These are phyloP conservation scores for Tangara arthus DNA, from an alignment of 2,797 vertebrate genomes.

Conservation along the genomic window DNA sequence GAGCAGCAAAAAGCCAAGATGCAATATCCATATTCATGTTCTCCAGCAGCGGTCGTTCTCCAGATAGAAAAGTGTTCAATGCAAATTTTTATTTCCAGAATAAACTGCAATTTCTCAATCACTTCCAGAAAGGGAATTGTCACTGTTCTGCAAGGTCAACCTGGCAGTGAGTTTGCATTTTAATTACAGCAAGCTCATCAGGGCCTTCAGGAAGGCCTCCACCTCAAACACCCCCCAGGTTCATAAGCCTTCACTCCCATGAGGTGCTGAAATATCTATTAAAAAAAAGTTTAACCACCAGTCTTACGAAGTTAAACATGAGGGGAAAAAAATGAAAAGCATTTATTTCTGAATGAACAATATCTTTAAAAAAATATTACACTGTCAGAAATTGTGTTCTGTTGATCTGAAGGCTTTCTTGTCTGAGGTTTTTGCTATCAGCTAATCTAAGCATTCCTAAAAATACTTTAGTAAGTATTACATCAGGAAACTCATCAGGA, in stretches of 20 bases:
- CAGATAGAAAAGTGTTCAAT: background rate
- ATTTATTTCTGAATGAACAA: background rate
- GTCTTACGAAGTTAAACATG: background rate
- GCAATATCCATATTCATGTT: constrained; percentile 26
- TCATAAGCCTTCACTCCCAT: background rate
- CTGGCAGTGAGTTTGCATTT: background rate
- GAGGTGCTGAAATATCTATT: background rate
- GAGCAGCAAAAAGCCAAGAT: background rate
- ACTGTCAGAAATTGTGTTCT: background rate
- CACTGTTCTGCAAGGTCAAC: background rate
- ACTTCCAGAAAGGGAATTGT: background rate
- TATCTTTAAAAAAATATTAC: background rate
- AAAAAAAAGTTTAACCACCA: background rate
- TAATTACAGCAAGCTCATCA: background rate
- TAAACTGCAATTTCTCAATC: background rate
- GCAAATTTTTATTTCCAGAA: background rate
- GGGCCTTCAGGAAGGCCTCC: background rate
- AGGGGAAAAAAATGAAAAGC: background rate
- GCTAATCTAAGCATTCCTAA: background rate
- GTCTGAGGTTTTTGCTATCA: background rate
- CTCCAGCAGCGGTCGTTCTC: background rate
- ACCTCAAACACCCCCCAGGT: background rate
- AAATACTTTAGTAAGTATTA: background rate
- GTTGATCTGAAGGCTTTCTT: background rate
- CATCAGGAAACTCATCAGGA: background rate